These are phyloP conservation scores for Aulostomus chinensis DNA, from an alignment of 2,797 vertebrate genomes.

Conservation along the genomic window DNA sequence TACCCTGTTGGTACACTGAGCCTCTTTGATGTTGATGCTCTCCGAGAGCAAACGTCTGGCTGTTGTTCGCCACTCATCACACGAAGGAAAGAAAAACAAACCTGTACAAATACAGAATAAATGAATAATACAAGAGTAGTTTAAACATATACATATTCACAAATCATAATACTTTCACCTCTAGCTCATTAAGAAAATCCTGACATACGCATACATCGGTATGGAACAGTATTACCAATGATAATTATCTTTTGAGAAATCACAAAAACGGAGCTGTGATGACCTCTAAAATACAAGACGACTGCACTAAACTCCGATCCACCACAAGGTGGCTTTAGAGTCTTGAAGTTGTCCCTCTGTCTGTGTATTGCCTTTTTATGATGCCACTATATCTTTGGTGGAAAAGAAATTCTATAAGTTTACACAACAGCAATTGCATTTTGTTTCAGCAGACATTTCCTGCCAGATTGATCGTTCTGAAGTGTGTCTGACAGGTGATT, in stretches of 20 bases:
- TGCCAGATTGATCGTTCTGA: slow-evolving; percentile 26
- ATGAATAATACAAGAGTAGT: slow-evolving; percentile 73
- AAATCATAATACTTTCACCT: slow-evolving; percentile 49
- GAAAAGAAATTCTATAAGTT: slow-evolving; percentile 66
- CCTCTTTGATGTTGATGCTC: slow-evolving; percentile 26
- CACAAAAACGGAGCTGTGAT: slow-evolving; percentile 41
- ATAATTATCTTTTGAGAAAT: slow-evolving; percentile 49
- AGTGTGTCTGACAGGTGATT: slow-evolving; percentile 28
- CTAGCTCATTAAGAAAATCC: slow-evolving; percentile 51
- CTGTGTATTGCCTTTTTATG: slow-evolving; percentile 77
- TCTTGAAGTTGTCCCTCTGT: slow-evolving; percentile 30
- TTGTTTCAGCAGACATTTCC: slow-evolving; percentile 26
- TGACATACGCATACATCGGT: slow-evolving; percentile 41
- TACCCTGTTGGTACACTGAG: slow-evolving; percentile 60
- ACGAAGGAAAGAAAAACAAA: slow-evolving; percentile 57
- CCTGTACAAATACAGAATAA: slow-evolving; percentile 82
- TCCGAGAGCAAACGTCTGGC: slow-evolving; percentile 32
- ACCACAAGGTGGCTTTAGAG: slow-evolving; percentile 42
- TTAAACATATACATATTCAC: slow-evolving; percentile 81
- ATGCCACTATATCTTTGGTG: slow-evolving; percentile 89
- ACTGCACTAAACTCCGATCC: slow-evolving; percentile 51
- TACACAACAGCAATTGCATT: slow-evolving; percentile 36
- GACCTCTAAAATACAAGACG: slow-evolving; percentile 38
- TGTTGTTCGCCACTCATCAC: slow-evolving; percentile 42
- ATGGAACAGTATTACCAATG: slow-evolving; percentile 35